Base-by-base conservation (phyloP, 2,888 invertebrate genomes). In the Chrysolina oricalcia region DNA sequence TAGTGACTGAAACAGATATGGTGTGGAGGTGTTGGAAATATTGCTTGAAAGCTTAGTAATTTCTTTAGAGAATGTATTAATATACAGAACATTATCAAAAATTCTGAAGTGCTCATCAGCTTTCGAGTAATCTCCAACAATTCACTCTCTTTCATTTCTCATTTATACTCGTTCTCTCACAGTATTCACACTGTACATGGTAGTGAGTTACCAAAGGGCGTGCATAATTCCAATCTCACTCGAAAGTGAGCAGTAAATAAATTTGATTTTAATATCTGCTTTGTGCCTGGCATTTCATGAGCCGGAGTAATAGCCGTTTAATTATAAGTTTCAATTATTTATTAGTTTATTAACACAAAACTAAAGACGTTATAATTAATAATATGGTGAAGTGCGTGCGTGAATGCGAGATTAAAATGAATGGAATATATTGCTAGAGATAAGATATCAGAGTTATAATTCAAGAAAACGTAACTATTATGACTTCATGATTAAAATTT, bases 281-380 rank as follows among this genome's bases (percentile, higher is more conserved):
- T 67, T 67, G 48, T 67, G 68, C 10, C 48, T 68, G 35, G 53
- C 68, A 40, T 40, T 67, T 40, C 35, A 53, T 27, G 68, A 78
- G 74, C 77, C 76, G 73, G 73, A 80, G 78, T 80, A 78, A 80
- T 80, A 74, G 80, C 77, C 78, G 74, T 78, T 78, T 77, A 80
- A 80, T 80, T 80, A 80, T 77, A 77, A 72, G 70, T 73, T 76
- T 77, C 78, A 76, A 80, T 80, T 77, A 80, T 80, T 80, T 80
- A 80, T 80, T 79, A 77, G 78, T 80, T 80, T 78, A 77, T 68
- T 68, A 68, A 68, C 68, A 68, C 68, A 68, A 53, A 68, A 68
- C 68, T 68, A 68, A 68, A 68, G 68, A 68, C 68, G 53, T 68
- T 35, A 53, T 68, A 68, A 68, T 68, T 68, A 68, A 68, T 68